Conservation (phyloP, 2,888 invertebrate genomes). For the Pachydiplax longipennis region DNA sequence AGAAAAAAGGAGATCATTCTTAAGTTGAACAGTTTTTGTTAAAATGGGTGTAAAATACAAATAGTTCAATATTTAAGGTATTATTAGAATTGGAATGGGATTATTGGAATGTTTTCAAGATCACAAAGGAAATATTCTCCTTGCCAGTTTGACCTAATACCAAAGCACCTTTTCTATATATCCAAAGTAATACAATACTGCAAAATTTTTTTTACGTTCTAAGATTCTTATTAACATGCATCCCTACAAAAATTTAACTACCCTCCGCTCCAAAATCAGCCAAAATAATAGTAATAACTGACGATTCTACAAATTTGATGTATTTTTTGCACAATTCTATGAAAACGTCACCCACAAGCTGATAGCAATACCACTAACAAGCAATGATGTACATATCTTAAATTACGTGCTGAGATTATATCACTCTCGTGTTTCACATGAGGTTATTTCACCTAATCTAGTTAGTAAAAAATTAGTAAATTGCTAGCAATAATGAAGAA, state of each 20-base stretch:
- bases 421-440: neutral
- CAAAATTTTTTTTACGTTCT: neutral
- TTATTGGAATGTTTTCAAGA: neutral
- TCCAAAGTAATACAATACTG: neutral
- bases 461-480: slow-evolving; percentile 6
- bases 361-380: slow-evolving; percentile 5
- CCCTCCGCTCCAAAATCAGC: neutral
- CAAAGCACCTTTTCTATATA: neutral
- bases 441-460: neutral
- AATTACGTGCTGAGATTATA: slow-evolving; percentile 14
- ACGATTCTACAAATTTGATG: neutral
- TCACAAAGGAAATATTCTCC: neutral
- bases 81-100: no score
- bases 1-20: neutral
- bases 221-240: neutral
- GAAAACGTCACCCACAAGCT: neutral
- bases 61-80: no score
- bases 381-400: neutral
- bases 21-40: neutral
- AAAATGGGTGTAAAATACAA: no score
- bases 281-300: neutral
- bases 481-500: neutral
- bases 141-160: neutral
- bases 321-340: neutral
- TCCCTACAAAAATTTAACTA: neutral